Evolutionary conservation across 2,797 vertebrate species (phyloP).

Genomic region (Loris lydekkerianus): DNA sequence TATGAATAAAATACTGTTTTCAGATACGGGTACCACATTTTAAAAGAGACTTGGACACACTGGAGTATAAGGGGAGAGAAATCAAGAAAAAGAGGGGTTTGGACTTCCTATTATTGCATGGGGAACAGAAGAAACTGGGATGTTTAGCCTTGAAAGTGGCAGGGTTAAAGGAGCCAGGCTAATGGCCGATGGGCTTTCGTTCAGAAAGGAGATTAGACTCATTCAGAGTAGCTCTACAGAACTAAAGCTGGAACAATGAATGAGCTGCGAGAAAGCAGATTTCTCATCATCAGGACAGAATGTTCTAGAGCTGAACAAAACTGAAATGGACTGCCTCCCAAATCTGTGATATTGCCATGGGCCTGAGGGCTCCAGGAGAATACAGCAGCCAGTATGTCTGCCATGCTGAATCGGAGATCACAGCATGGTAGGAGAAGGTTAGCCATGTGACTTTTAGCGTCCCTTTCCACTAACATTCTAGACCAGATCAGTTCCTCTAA

Average conservation of each 20-base stretch:
- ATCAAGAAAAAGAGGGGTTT: not conserved
- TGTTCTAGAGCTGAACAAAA: not conserved
- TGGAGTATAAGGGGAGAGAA: not conserved
- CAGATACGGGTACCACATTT: not conserved
- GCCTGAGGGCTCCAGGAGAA: not conserved
- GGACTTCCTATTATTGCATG: not conserved
- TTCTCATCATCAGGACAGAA: conserved; percentile 40
- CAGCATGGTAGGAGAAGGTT: too few species aligned
- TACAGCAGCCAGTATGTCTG: not conserved
- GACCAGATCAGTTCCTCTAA: not conserved
- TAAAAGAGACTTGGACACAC: not conserved
- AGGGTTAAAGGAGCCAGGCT: not conserved
- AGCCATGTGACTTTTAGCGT: not conserved
- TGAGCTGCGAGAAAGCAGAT: not conserved
- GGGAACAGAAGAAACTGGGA: not conserved
- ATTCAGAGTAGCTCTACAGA: not conserved
- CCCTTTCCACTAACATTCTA: not conserved
- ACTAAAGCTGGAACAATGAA: not conserved
- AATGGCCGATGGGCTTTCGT: not conserved
- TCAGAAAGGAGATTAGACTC: not conserved
- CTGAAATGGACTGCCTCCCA: not conserved
- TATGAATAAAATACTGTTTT: conserved; percentile 24
- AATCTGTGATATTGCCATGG: not conserved
- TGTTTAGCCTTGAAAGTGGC: not conserved
- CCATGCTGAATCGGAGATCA: not conserved